Base-by-base conservation (phyloP, 2,888 invertebrate species). In the Venusia cambrica region DNA sequence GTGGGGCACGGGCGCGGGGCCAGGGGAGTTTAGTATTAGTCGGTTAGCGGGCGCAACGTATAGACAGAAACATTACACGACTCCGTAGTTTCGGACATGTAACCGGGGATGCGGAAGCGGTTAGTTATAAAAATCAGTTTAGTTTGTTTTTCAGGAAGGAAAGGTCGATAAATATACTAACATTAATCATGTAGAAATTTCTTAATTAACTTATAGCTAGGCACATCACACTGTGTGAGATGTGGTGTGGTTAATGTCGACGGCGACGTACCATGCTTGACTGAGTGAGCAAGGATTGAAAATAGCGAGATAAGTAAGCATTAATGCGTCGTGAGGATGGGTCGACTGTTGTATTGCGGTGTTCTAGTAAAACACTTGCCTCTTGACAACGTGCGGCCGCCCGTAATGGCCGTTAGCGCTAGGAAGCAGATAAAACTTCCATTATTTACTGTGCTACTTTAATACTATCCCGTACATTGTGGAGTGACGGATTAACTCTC, bases 91-190 rank as follows among this genome's bases (percentile, higher is more conserved):
- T 57, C 32, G 44, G 56, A 54, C 49, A 51, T 51, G 62, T 71
- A 70, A 69, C 49, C n/a, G 57, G 68, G 73, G 63, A 54, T 71
- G 73, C 74, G 42, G 45, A 48, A 47, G 47, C 47, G 34, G 37
- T 41, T 43, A 42, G 36, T 45, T 40, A 52, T n/a, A 47, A 56
- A 38, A 29, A 44, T 34, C 35, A 30, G 52, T 63, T 73, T 73
- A 78, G 75, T 78, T 77, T n/a, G n/a, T n/a, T 90, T 91, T 92
- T 91, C 87, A 93, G 90, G 90, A 93, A 92, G 90, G 93, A 92
- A 74, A 93, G 91, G 90, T 93, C 92, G 90, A 93, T 92, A 91
- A 93, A 93, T 91, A 93, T 92, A 91, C 93, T 92, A 89, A 76
- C 85, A 90, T 89, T 87, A 85, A 84, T 85, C 44, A 72, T 84